Conservation (phyloP, 2,888 invertebrate species). For the Poecilus cupreus region DNA sequence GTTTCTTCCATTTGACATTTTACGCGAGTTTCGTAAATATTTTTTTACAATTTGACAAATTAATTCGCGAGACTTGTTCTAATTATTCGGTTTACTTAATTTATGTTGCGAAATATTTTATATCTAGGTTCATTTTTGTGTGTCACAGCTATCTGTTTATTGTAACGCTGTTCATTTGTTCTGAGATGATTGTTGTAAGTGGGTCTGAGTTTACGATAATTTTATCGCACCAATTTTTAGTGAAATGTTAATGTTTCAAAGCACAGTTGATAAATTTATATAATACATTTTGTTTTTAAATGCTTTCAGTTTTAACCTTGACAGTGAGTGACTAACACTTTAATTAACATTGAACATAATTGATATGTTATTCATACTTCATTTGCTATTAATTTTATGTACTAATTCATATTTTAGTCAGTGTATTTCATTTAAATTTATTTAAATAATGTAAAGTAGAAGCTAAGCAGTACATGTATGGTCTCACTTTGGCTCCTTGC, state of each 20-base stretch:
- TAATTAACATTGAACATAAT: no score
- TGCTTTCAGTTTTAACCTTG: neutral
- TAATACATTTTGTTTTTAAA: conserved; percentile 6
- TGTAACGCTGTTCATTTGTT: neutral
- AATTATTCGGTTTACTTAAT: neutral
- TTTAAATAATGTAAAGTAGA: no score
- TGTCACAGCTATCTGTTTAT: neutral
- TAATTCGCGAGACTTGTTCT: neutral
- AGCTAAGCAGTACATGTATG: no score
- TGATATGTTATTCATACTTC: neutral
- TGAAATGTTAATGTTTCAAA: neutral
- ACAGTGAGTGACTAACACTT: neutral
- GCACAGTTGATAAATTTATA: neutral
- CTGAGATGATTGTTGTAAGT: neutral
- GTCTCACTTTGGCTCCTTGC: no score
- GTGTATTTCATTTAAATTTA: neutral
- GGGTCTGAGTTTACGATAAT: neutral
- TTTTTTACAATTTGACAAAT: neutral
- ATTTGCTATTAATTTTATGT: neutral
- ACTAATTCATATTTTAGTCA: neutral
- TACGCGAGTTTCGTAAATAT: neutral
- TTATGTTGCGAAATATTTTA: neutral
- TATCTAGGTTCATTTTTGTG: neutral
- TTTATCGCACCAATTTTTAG: neutral
- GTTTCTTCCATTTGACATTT: neutral